These are phyloP conservation scores for Ischnus inquisitorius DNA, from an alignment of 2,888 invertebrate species.

Conservation along the genomic window DNA sequence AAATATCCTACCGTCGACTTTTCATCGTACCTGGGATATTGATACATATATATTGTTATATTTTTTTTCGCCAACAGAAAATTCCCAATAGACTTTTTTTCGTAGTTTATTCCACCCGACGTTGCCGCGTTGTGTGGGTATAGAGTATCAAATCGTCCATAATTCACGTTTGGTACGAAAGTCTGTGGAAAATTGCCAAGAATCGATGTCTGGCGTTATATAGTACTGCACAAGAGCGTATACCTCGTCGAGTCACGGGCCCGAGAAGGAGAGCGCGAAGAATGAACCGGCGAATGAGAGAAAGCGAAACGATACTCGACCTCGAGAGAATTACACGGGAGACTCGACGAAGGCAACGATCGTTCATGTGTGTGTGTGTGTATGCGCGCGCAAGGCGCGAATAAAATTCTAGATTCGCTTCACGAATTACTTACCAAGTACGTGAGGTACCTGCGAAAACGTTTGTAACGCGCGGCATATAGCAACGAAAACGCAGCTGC, in stretches of 20 bases:
- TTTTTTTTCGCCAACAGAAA: slow-evolving; percentile 23
- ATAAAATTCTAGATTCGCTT: slow-evolving; percentile 78
- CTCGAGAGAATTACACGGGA: slow-evolving; percentile 54
- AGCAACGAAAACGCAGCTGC: slow-evolving; percentile 58
- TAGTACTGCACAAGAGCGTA: slow-evolving; percentile 30
- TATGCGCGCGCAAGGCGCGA: slow-evolving; percentile 52
- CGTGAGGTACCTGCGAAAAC: slow-evolving; percentile 78
- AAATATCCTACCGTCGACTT: not conserved
- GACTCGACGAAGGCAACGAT: slow-evolving; percentile 34
- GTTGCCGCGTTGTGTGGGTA: slow-evolving; percentile 13
- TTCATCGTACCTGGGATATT: not conserved
- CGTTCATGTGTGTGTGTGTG: no score
- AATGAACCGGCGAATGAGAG: slow-evolving; percentile 55
- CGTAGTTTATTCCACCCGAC: slow-evolving; percentile 28
- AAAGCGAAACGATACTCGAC: slow-evolving; percentile 66
- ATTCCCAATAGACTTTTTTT: slow-evolving; percentile 21
- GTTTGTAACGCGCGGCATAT: slow-evolving; percentile 47
- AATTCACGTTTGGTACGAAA: slow-evolving; percentile 53
- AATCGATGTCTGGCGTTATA: slow-evolving; percentile 45
- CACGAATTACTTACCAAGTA: slow-evolving; percentile 80
- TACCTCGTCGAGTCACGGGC: slow-evolving; percentile 40
- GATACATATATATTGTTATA: slow-evolving; percentile 23
- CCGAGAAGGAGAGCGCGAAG: slow-evolving; percentile 44
- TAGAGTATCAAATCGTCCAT: slow-evolving; percentile 28
- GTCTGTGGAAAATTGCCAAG: slow-evolving; percentile 58